Evolutionary conservation across 2,888 invertebrate species (phyloP), one percentile per base, ranked within the genome.

Genomic region (Plebejus argus): DNA sequence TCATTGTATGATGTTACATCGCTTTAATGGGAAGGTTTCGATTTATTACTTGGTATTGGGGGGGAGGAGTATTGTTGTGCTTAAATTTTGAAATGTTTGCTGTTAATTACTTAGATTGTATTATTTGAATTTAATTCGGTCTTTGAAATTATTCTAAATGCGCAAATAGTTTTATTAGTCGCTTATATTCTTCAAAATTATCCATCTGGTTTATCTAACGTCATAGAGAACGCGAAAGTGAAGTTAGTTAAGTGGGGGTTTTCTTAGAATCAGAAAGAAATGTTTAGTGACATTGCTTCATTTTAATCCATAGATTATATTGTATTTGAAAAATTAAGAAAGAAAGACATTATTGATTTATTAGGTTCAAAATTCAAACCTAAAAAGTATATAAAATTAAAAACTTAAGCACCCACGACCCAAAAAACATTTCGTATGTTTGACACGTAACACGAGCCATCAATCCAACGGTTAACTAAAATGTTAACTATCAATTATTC

Each of bases 401-500:
- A 15, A 66, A 15, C 5, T 23, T 53, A 82, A 82, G 89, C 87
- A 87, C 88, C 87, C 88, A 90, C 86, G 79, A 85, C 80, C 84
- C 81, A 80, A 82, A 82, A 80, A 79, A 78, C 79, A 78, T 83
- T 83, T 82, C 82, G 82, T 84, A 84, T 83, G 82, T 83, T 83
- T 86, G 86, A 87, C 85, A 87, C 87, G 85, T 89, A 88, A 89
- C 89, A 89, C 87, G 87, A 90, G 88, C 90, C 85, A 91, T 92
- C 89, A 89, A 91, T 92, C 89, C 89, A 86, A 86, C 85, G 87
- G 90, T 91, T 90, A 90, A 87, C 87, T 89, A 83, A 83, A 85
- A 86, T 86, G 85, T 85, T 87, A 87, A 87, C 91, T 88, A 91
- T 92, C 89, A 92, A 91, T 92, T 92, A 92, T 91, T 88, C 86